Conservation (phyloP, 2,113 vertebrate genomes). For the Brachypodius melanocephalos region DNA sequence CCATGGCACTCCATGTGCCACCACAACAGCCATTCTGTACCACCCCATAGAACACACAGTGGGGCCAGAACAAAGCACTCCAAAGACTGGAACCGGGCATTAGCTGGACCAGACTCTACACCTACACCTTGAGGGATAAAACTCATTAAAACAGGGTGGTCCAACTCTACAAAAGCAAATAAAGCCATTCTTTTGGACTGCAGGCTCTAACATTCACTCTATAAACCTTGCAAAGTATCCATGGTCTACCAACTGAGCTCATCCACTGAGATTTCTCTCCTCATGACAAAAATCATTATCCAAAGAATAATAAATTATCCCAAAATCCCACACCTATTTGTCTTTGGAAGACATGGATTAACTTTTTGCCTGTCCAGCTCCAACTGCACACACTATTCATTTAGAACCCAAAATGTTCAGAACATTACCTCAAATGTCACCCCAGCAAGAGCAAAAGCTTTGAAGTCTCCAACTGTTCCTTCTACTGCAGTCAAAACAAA, state of each 20-base stretch:
- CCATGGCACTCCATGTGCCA: background rate
- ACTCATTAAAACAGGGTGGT: background rate
- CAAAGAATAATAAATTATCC: background rate
- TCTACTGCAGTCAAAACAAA: conserved; percentile 90
- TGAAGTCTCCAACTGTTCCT: conserved; percentile 88
- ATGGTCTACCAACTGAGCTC: background rate
- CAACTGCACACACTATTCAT: background rate
- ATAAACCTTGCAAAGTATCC: background rate
- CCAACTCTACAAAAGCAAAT: background rate
- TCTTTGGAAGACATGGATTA: background rate
- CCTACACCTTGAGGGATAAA: background rate
- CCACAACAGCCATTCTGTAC: background rate
- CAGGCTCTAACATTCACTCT: background rate
- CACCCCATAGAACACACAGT: background rate
- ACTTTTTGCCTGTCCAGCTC: background rate
- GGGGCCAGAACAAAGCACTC: background rate
- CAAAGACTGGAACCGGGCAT: background rate
- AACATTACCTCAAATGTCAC: conserved; percentile 91
- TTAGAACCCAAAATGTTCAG: background rate
- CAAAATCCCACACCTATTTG: background rate
- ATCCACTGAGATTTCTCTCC: background rate
- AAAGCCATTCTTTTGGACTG: background rate
- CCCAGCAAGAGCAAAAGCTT: conserved; percentile 94
- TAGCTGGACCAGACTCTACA: background rate
- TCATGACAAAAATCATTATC: background rate